A percentile compares a stretch with the other conserved stretches of the same genome.
These are phyloP conservation scores for Pimpla rufipes DNA, from an alignment of 2,888 invertebrate species.

Conservation along the genomic window DNA sequence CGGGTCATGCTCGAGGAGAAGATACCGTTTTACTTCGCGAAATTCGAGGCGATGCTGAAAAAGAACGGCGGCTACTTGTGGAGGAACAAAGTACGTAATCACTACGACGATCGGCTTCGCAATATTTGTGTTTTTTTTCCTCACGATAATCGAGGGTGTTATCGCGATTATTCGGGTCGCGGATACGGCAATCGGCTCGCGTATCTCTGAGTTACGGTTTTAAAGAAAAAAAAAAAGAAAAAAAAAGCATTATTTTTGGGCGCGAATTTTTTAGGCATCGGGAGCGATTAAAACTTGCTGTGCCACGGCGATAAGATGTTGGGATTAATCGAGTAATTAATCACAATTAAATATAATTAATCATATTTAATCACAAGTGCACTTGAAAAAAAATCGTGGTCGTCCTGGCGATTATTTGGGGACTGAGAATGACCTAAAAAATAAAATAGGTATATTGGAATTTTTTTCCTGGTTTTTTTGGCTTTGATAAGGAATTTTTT, in stretches of 20 bases:
- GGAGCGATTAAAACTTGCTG: background rate
- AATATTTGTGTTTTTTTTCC: background rate
- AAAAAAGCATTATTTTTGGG: background rate
- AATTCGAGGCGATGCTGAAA: slow-evolving; percentile 18
- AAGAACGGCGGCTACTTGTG: slow-evolving; percentile 52
- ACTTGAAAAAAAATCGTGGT: too few species aligned
- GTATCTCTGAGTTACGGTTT: background rate
- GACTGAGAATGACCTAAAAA: too few species aligned
- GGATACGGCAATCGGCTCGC: background rate
- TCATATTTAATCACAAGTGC: background rate
- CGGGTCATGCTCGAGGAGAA: slow-evolving; percentile 51
- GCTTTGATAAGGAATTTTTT: too few species aligned
- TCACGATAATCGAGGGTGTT: background rate
- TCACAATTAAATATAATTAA: background rate
- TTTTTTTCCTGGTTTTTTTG: too few species aligned
- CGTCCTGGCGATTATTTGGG: too few species aligned
- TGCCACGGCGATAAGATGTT: background rate
- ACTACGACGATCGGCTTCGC: too few species aligned
- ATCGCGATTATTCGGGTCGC: background rate
- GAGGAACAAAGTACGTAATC: slow-evolving; percentile 34
- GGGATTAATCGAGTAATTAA: background rate
- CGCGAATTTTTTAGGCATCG: background rate
- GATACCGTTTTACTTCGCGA: slow-evolving; percentile 37
- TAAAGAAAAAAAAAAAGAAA: too few species aligned
- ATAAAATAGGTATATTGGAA: too few species aligned